Evolutionary conservation across 2,113 vertebrate species (phyloP).

Genomic region (Hippocampus comes): DNA sequence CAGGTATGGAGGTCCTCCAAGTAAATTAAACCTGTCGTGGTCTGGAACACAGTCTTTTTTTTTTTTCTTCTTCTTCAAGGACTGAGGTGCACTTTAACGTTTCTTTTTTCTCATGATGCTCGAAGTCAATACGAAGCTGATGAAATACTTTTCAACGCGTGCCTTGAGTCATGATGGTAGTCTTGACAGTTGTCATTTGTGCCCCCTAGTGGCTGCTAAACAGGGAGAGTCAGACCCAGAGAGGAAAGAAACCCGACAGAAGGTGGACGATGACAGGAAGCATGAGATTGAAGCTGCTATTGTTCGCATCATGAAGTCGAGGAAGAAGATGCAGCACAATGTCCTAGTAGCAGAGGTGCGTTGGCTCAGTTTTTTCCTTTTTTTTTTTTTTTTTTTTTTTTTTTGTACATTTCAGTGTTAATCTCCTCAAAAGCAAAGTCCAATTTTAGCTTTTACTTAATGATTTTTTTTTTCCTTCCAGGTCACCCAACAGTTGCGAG

Average conservation of each 20-base stretch:
- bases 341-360: conserved; percentile 97
- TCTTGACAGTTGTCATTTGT: conserved; percentile 6
- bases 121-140: neutral
- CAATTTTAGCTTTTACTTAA: neutral
- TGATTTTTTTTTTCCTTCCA: conserved; percentile 54
- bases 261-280: conserved; percentile 98
- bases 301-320: conserved; percentile 99
- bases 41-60: neutral
- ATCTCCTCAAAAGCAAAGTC: neutral
- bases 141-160: neutral
- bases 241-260: conserved; percentile 98
- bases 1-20: conserved; percentile 72
- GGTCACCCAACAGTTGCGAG: conserved; percentile 98
- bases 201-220: conserved; percentile 90
- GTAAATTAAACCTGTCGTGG: neutral
- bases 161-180: neutral
- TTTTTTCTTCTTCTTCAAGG: neutral
- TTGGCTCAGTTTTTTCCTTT: neutral
- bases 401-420: no score
- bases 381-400: no score
- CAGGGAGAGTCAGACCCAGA: conserved; percentile 98
- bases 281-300: conserved; percentile 99
- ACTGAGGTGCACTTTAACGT: neutral
- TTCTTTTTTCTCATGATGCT: neutral
- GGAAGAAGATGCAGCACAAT: conserved; percentile 99